Evolutionary conservation across 1,140 invertebrate genomes (phyloP).

Genomic region (Pentalonia nigronervosa): DNA sequence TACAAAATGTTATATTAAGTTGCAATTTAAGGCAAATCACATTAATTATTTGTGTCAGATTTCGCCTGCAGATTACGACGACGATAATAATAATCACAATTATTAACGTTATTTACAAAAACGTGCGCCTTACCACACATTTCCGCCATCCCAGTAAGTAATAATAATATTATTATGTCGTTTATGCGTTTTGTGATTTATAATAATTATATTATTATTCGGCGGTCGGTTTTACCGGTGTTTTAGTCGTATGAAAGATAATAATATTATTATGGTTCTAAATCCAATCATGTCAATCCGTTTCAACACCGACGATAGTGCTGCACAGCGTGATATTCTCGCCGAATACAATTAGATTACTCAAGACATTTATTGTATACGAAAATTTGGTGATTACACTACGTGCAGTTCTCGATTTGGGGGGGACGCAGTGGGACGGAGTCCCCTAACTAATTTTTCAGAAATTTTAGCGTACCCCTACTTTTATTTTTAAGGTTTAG

Average conservation of each 20-base stretch:
- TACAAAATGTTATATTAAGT: not conserved
- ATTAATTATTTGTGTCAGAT: too few relatives aligned
- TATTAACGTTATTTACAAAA: not conserved
- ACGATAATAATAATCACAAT: too few relatives aligned
- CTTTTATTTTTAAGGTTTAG: too few relatives aligned
- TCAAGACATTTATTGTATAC: not conserved
- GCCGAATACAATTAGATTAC: not conserved
- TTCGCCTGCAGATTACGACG: too few relatives aligned
- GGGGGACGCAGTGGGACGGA: too few relatives aligned
- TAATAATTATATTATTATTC: not conserved
- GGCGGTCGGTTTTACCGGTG: not conserved
- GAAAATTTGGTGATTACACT: not conserved
- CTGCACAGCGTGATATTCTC: not conserved
- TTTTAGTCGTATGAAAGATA: not conserved
- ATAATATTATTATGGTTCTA: not conserved
- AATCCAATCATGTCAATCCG: not conserved
- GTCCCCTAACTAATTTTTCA: too few relatives aligned
- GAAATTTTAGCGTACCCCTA: too few relatives aligned
- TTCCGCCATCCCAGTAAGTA: not conserved
- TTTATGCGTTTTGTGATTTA: not conserved
- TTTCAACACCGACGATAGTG: not conserved
- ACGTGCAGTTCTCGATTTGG: too few relatives aligned
- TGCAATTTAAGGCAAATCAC: not conserved
- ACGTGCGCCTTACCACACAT: not conserved
- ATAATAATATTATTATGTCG: not conserved